Base-by-base conservation (phyloP, 2,797 vertebrate species). In the Macroramphosus scolopax region DNA sequence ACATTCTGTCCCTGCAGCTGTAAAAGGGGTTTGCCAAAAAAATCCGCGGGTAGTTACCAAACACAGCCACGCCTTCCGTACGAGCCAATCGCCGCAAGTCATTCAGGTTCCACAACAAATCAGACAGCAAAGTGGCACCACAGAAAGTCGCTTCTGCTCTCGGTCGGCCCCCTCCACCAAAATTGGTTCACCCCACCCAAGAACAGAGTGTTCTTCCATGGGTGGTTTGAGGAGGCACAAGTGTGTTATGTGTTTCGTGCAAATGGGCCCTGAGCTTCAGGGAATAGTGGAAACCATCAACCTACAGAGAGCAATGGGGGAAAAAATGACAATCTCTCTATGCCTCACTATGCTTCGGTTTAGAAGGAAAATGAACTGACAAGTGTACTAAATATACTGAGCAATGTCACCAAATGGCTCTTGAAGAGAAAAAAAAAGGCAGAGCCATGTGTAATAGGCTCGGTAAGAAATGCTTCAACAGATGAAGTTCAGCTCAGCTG, bases 171-270 rank as follows among this genome's bases (percentile, higher is more conserved):
- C 67, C 46, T 48, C 68, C 57, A 26, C 57, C 47, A 33, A 15
- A 33, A 6, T 12, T 26, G 33, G 50, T 57, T 76, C 70, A 81
- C 76, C 76, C 82, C 72, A 78, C 82, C 74, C 78, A 76, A 73
- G 80, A 83, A 85, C 81, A 82, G 63, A 77, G 77, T 76, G 81
- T 83, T 87, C 83, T 75, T 80, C 71, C 78, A 76, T 76, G 80
- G 77, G 77, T 75, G 81, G 82, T 77, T 76, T 42, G 51, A 64
- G 51, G 63, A 80, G 69, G 63, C 72, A 66, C 61, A 58, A 70
- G n/a, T n/a, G n/a, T n/a, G n/a, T n/a, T n/a, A n/a, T n/a, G 53
- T 60, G 67, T 78, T 75, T 68, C 31, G 41, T 78, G 63, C 51
- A 51, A 78, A 67, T 78, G 61, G 43, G 57, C 54, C 56, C 57